Evolutionary conservation across 2,888 invertebrate species (phyloP), one percentile per base, ranked within the genome.

Genomic region (Tetragonula carbonaria): DNA sequence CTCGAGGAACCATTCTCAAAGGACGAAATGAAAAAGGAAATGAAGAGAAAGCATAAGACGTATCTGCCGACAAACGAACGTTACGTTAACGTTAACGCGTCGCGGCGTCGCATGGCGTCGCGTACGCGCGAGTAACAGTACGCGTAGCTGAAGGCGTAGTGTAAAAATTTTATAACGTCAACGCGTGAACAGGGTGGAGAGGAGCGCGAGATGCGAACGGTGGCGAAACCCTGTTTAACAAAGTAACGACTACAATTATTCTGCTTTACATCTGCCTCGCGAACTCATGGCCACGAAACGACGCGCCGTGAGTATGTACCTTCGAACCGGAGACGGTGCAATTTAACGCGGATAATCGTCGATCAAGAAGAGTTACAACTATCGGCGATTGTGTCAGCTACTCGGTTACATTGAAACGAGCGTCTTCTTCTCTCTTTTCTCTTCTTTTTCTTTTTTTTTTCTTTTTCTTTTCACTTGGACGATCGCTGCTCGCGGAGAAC

Each of bases 221-320:
- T 76, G 86, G 87, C 80, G 74, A 89, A 80, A 84, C 76, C 88
- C 88, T 89, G 90, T 88, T 89, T 89, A 88, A 89, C 90, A 87
- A 90, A 89, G 84, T 89, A 88, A 89, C 79, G 87, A 90, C 90
- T 80, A 86, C 90, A 78, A 89, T 89, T 90, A 90, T 86, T 89
- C 84, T 75, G 78, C 85, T 87, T 89, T 89, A 90, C 88, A 90
- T 88, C 87, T 71, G 87, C 74, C 80, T 65, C 65, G 78, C 77
- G 65, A 53, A 68, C 74, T 63, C 65, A 71, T 38, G 53, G 57
- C 51, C 38, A 50, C 67, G 75, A 68, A 53, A 33, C 50, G 75
- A 65, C 80, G 74, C 45, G 8, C 45, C 45, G 45, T 45, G 45
- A 11, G 45, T 45, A 45, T 45, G 45, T 71, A 50, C 28, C 55